Base-by-base conservation (phyloP, 2,888 invertebrate species). In the Lapara coniferarum region DNA sequence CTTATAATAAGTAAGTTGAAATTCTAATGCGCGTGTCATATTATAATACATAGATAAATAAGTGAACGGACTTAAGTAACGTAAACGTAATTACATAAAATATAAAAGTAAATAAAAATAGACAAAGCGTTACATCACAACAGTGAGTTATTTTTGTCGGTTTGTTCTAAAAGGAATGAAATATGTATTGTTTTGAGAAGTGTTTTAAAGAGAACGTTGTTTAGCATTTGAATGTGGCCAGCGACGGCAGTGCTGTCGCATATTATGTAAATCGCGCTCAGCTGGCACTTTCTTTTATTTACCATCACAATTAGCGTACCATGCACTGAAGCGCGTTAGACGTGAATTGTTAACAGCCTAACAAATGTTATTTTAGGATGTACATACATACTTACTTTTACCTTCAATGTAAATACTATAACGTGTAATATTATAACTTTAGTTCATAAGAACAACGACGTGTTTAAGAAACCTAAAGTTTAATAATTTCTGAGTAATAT, bases 231-330 rank as follows among this genome's bases (percentile, higher is more conserved):
- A 69, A 69, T 63, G 46, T 56, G 2, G 16, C 12, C 10, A 19
- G 16, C 51, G 58, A 30, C 66, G 13, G 66, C 52, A 53, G 49
- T 69, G 46, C 67, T 56, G 71, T 71, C 57, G 59, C 46, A 71
- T 73, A 73, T 86, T 85, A 86, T 85, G 85, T 83, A 86, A 86
- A 86, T 83, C 73, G 74, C 71, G 72, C 72, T 72, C 81, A 77
- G 75, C 75, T 73, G 74, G 72, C 72, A 86, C 86, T 86, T 86
- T 86, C 86, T 82, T 85, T 78, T 82, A 81, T 83, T 81, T 81
- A 79, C 76, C 70, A 71, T 72, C 52, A 72, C 75, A 79, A 83
- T 86, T 84, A 83, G 76, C 81, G 77, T 74, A 70, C 49, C 68
- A 70, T 73, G 74, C 77, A 77, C 80, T 69, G 71, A 70, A 55